Conservation (phyloP, 1,140 invertebrate species). For the Ceratina japonica region DNA sequence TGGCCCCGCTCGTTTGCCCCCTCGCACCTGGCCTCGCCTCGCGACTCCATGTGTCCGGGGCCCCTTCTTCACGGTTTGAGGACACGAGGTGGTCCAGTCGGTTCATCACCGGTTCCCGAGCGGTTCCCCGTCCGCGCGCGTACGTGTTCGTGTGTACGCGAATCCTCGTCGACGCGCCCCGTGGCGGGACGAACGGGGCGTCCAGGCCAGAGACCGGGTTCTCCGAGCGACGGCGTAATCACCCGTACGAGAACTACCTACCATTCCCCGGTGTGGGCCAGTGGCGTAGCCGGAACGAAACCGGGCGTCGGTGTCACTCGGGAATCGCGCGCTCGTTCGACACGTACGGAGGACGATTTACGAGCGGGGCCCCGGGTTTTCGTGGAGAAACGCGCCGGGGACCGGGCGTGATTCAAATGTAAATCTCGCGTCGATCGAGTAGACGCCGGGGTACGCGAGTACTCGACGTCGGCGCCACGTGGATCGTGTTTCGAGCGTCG, state of each 20-base stretch:
- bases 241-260: constrained; percentile 76
- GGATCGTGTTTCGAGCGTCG: constrained; percentile 52
- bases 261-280: constrained; percentile 52
- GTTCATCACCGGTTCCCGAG: constrained; percentile 30
- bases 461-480: constrained; percentile 58
- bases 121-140: neutral
- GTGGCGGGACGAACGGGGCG: neutral
- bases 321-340: constrained; percentile 46
- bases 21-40: constrained; percentile 55
- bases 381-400: constrained; percentile 35
- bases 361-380: constrained; percentile 39
- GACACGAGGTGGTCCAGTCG: constrained; percentile 68
- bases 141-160: neutral
- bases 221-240: constrained; percentile 78
- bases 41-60: constrained; percentile 7
- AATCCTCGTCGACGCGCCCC: neutral
- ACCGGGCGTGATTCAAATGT: constrained; percentile 62
- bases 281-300: constrained; percentile 53
- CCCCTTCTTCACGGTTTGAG: constrained; percentile 65
- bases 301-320: constrained; percentile 38
- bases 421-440: constrained; percentile 54
- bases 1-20: constrained; percentile 41
- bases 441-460: constrained; percentile 24
- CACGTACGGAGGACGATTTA: constrained; percentile 51
- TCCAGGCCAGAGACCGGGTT: constrained; percentile 42